A percentile compares a stretch with the other conserved stretches of the same genome.
These are phyloP conservation scores for Monopis laevigella DNA, from an alignment of 2,888 invertebrate genomes.

Conservation along the genomic window DNA sequence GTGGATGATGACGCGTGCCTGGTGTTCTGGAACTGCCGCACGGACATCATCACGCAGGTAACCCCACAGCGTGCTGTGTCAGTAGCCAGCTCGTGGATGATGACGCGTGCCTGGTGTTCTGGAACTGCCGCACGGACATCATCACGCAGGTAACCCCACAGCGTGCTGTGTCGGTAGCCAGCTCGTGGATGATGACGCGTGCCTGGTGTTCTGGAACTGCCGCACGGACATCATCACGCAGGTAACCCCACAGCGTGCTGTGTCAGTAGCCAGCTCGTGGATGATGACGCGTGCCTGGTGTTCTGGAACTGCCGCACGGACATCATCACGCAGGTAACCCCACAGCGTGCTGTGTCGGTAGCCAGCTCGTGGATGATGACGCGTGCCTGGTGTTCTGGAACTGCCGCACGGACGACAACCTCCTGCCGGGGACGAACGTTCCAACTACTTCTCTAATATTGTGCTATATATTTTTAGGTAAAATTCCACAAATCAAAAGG, in stretches of 20 bases:
- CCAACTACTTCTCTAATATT: too few species aligned
- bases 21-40: constrained; percentile 86
- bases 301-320: constrained; percentile 89
- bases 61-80: too few species aligned
- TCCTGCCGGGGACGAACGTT: too few species aligned
- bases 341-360: constrained; percentile 85
- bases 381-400: constrained; percentile 86
- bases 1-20: constrained; percentile 76
- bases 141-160: constrained; percentile 77
- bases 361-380: constrained; percentile 73
- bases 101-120: constrained; percentile 82
- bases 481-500: constrained; percentile 76
- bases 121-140: constrained; percentile 86
- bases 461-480: constrained; percentile 44
- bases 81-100: constrained; percentile 77
- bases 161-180: constrained; percentile 84
- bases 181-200: constrained; percentile 73
- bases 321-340: constrained; percentile 79
- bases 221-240: constrained; percentile 85
- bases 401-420: too few species aligned
- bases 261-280: constrained; percentile 77
- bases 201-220: constrained; percentile 84
- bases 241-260: too few species aligned
- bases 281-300: constrained; percentile 76
- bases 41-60: constrained; percentile 81